Base-by-base conservation (phyloP, 2,113 vertebrate species). In the Nothobranchius kuhntae region DNA sequence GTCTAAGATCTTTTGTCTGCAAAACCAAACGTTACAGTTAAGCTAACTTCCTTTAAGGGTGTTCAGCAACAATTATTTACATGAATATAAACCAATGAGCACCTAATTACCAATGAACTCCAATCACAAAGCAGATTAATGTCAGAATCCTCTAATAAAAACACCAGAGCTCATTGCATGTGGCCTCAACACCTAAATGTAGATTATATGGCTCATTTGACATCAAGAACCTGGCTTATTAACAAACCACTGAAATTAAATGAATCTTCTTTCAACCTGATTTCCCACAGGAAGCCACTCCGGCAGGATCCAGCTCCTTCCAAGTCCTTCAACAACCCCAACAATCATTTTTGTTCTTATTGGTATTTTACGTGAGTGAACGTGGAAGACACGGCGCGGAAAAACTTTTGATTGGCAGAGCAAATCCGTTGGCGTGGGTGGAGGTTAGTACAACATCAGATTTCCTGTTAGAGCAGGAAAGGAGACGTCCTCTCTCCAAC, bases 401-500 rank as follows among this genome's bases (percentile, higher is more conserved):
- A 48, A 30, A 66, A 65, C 52, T 26, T 75, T 50, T 71, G 65
- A 78, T 24, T 67, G 58, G 46, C 65, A 70, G 15, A 21, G 24
- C 48, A 14, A 52, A 55, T 67, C 14, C 10, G 3, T 5, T 6
- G n/a, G 40, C 17, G 42, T 57, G 53, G 7, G 40, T 15, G 61
- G 53, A 69, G 56, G 73, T 62, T 57, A 56, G 70, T 42, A n/a
- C 6, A 13, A 53, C 67, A 63, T 67, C 35, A 78, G 48, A 73
- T 70, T 65, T 68, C 30, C 60, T 35, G 55, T 81, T 69, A 71
- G 57, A 40, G 66, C 40, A n/a, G 50, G 61, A 73, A 74, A 36
- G 11, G 56, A 77, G 55, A 26, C 44, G 61, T 74, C 59, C 51
- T 73, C 54, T 50, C 47, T 53, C 64, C 83, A 78, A 84, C 86